A percentile compares a stretch with the other conserved stretches of the same genome.
phyloP scores from a whole-genome alignment of 2,888 invertebrate genomes.

The Macrophya alboannulata region DNA sequence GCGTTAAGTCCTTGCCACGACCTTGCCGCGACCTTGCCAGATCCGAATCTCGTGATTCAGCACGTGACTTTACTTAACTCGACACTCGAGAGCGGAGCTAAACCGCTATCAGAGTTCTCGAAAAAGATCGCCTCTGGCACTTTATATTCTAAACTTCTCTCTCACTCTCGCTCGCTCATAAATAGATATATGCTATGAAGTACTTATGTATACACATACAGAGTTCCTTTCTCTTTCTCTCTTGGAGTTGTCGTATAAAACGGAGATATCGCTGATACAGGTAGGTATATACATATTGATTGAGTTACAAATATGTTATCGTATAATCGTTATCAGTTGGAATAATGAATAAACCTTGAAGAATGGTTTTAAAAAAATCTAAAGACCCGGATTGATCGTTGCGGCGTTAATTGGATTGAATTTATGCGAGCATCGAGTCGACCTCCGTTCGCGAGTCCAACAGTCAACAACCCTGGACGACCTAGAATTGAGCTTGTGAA shows the following conservation, averaged over 20 bases:
- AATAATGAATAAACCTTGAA: background rate
- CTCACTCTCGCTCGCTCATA: background rate
- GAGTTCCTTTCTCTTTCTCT: too few relatives aligned
- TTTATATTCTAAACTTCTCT: background rate
- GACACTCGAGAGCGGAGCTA: slow-evolving; percentile 28
- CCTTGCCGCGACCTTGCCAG: slow-evolving; percentile 51
- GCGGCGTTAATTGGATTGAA: slow-evolving; percentile 24
- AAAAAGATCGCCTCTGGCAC: slow-evolving; percentile 31
- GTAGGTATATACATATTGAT: background rate
- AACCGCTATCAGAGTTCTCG: slow-evolving; percentile 14
- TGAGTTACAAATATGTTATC: background rate
- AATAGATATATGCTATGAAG: background rate
- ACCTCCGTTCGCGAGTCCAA: slow-evolving; percentile 2
- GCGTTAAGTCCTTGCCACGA: slow-evolving; percentile 39
- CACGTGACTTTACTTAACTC: slow-evolving; percentile 40
- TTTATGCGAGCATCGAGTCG: slow-evolving; percentile 18
- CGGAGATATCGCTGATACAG: background rate
- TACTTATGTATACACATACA: background rate
- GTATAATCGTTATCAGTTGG: background rate
- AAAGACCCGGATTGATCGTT: background rate
- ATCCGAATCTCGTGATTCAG: slow-evolving; percentile 44
- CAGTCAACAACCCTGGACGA: slow-evolving; percentile 50
- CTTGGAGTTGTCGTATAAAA: background rate
- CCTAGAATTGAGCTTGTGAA: slow-evolving; percentile 40
- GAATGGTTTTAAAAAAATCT: background rate